Conservation (phyloP, 2,113 vertebrate genomes). For the Aptenodytes patagonicus region DNA sequence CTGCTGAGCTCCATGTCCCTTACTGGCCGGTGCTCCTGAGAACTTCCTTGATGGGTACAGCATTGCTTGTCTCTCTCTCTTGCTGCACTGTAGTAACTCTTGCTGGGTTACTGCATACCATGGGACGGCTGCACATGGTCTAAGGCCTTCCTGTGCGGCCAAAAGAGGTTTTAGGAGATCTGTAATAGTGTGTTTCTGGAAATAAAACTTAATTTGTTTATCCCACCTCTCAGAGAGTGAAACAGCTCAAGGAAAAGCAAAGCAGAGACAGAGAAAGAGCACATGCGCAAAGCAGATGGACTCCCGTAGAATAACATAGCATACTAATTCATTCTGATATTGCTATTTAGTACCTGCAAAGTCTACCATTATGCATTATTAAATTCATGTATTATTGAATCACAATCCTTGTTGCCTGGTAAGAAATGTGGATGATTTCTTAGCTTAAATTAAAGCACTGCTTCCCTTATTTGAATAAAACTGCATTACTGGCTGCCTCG, state of each 20-base stretch:
- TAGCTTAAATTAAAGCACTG: constrained; percentile 79
- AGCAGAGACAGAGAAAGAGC: background rate
- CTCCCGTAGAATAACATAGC: constrained; percentile 28
- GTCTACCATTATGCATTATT: constrained; percentile 81
- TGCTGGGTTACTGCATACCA: background rate
- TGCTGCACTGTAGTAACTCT: background rate
- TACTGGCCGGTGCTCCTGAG: background rate
- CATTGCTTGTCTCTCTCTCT: background rate
- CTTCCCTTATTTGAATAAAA: constrained; percentile 83
- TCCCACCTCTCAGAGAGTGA: background rate
- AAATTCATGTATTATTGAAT: constrained; percentile 86
- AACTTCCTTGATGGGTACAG: background rate
- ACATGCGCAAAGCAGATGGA: background rate
- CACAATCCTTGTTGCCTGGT: constrained; percentile 78
- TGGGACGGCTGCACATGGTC: background rate
- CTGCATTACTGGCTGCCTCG: constrained; percentile 76
- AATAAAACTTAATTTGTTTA: background rate
- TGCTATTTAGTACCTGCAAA: constrained; percentile 80
- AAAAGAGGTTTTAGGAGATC: background rate
- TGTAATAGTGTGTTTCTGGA: background rate
- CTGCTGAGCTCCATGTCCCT: background rate
- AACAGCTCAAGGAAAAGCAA: constrained; percentile 18
- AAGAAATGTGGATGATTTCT: constrained; percentile 82
- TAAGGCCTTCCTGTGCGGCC: background rate
- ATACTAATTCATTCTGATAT: constrained; percentile 69